Evolutionary conservation across 2,113 vertebrate genomes (phyloP), one percentile per base, ranked within the genome.

Genomic region (Takifugu flavidus): DNA sequence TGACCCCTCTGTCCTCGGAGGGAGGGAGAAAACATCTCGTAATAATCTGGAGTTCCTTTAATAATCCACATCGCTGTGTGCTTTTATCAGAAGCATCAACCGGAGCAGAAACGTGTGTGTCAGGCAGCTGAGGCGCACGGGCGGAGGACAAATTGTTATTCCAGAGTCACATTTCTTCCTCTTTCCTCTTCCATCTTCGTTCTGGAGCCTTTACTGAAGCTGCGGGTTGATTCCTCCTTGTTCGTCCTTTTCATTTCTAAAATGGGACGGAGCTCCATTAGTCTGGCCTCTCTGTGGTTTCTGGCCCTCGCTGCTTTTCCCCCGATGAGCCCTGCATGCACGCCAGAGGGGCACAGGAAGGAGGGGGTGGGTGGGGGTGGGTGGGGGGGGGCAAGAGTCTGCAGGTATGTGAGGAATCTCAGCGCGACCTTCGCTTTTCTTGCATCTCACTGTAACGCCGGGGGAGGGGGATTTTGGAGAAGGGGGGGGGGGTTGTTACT

Each of bases 391-490:
- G 74, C 63, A 10, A 8, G 81, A 64, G 58, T 31, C 46, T 67
- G 5, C 63, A 82, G 90, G 84, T 86, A 90, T 75, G 42, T 44
- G 54, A 89, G 75, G 63, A 91, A 89, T 92, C 74, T 85, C 72
- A 87, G 65, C 78, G 75, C 58, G 68, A 77, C 77, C 79, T 90
- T 85, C 63, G 57, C 78, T 72, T 87, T 87, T 77, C 73, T 29
- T 15, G 56, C 78, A 81, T 68, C 67, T 70, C 39, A 77, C 86
- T 60, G 56, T 67, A 77, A 73, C 66, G 62, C 59, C 83, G 12
- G 78, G 83, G 70, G 54, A 72, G 82, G 53, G 53, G 65, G 58
- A 70, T 77, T 83, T 65, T 85, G 67, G 70, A 56, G 67, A 80
- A 80, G 78, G 72, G 10, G 47, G 43, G 13, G n/a, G 47, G n/a